Percentiles rank a stretch among this genome's conserved stretches.
These are phyloP conservation scores for Papilio machaon DNA, from an alignment of 1,140 invertebrate species.

Conservation along the genomic window DNA sequence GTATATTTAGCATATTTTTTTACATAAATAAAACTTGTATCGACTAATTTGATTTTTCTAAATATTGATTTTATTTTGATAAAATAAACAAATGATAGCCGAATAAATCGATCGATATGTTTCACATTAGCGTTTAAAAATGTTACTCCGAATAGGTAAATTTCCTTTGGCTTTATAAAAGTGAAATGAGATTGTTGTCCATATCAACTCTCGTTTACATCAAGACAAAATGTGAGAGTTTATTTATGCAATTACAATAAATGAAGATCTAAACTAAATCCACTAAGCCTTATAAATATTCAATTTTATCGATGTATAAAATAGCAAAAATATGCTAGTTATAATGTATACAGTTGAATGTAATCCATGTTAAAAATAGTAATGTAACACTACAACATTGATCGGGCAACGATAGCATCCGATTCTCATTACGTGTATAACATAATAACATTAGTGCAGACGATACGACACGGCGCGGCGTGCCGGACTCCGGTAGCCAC, in stretches of 20 bases:
- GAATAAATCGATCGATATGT: no score
- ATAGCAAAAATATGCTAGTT: not conserved
- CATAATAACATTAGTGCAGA: slow-evolving; percentile 34
- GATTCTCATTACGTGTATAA: slow-evolving; percentile 32
- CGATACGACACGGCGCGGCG: not conserved
- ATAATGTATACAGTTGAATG: slow-evolving; percentile 13
- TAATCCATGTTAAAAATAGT: slow-evolving; percentile 21
- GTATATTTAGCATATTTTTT: not conserved
- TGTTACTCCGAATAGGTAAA: no score
- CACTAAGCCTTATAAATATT: not conserved
- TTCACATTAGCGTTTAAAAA: no score
- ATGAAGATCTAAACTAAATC: not conserved
- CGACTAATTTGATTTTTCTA: not conserved
- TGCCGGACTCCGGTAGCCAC: not conserved
- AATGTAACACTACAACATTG: slow-evolving; percentile 26
- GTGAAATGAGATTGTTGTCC: no score
- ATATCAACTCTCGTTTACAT: no score
- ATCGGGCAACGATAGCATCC: slow-evolving; percentile 23
- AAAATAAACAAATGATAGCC: no score
- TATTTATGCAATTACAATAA: not conserved
- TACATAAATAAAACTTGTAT: not conserved
- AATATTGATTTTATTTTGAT: no score
- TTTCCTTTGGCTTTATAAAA: no score
- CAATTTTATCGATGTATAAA: not conserved
- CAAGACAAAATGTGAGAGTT: not conserved